These are phyloP conservation scores for Buphagus erythrorhynchus DNA, from an alignment of 2,797 vertebrate species.

Conservation along the genomic window DNA sequence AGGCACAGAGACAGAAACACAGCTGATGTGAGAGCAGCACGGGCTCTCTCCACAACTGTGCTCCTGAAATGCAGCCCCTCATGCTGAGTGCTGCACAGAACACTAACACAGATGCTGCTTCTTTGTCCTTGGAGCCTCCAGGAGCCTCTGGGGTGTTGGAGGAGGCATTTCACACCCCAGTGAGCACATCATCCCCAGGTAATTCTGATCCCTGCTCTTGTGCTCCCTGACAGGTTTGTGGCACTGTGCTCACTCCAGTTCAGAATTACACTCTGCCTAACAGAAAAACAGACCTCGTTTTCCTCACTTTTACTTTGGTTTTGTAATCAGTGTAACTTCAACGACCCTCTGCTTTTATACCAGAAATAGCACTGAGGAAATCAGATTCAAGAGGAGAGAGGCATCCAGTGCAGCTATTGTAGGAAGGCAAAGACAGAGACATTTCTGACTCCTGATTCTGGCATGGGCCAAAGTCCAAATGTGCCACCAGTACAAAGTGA, in stretches of 20 bases:
- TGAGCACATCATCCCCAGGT: constrained; percentile 2
- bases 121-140: background rate
- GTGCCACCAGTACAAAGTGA: background rate
- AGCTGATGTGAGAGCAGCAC: background rate
- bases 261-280: background rate
- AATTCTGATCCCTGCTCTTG: background rate
- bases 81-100: background rate
- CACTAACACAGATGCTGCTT: background rate
- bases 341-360: background rate
- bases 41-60: accelerated
- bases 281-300: background rate
- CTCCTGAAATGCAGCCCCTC: background rate
- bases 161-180: background rate
- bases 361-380: background rate
- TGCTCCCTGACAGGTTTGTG: background rate
- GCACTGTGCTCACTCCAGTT: background rate
- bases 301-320: background rate
- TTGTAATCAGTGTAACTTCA: background rate
- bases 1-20: background rate
- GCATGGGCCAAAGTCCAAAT: background rate
- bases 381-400: background rate
- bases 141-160: background rate
- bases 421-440: background rate
- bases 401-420: accelerated
- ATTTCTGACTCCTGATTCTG: background rate